phyloP scores from a whole-genome alignment of 2,888 invertebrate species.

The Ochlodes sylvanus region DNA sequence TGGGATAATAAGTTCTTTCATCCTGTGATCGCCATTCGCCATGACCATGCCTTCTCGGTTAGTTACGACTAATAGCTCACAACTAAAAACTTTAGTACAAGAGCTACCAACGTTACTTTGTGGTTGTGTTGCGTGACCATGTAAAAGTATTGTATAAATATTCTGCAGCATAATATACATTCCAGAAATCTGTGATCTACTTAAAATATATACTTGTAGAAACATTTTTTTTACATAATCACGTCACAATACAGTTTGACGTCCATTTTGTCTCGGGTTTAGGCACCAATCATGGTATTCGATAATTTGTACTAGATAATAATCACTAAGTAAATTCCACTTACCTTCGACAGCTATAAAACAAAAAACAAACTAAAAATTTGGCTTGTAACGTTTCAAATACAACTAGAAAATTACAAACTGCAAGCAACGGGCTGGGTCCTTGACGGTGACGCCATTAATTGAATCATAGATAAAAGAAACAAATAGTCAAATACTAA shows the following conservation, averaged over 20 bases:
- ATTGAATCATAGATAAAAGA: constrained; percentile 48
- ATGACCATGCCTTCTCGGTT: constrained; percentile 51
- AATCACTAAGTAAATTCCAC: constrained; percentile 43
- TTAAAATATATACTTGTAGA: constrained; percentile 39
- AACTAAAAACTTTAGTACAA: constrained; percentile 1
- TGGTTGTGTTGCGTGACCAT: neutral
- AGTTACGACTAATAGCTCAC: neutral
- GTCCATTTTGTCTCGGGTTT: constrained; percentile 78
- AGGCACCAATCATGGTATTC: constrained; percentile 45
- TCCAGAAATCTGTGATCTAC: neutral
- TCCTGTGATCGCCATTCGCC: constrained; percentile 30
- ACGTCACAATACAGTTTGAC: constrained; percentile 76
- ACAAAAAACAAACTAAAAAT: constrained; percentile 48
- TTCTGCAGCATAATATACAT: neutral
- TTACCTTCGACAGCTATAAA: constrained; percentile 55
- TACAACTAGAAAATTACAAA: constrained; percentile 56
- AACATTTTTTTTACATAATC: constrained; percentile 76
- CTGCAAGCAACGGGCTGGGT: constrained; percentile 67
- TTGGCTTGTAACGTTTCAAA: constrained; percentile 41
- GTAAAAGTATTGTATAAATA: neutral
- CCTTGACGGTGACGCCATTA: constrained; percentile 79
- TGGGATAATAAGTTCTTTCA: neutral
- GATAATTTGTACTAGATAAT: constrained; percentile 38
- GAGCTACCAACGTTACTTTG: neutral
- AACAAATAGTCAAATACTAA: neutral